A percentile compares a stretch with the other conserved stretches of the same genome.
Conservation (phyloP, 2,797 vertebrate genomes). For the Chaetodon trifasciatus region DNA sequence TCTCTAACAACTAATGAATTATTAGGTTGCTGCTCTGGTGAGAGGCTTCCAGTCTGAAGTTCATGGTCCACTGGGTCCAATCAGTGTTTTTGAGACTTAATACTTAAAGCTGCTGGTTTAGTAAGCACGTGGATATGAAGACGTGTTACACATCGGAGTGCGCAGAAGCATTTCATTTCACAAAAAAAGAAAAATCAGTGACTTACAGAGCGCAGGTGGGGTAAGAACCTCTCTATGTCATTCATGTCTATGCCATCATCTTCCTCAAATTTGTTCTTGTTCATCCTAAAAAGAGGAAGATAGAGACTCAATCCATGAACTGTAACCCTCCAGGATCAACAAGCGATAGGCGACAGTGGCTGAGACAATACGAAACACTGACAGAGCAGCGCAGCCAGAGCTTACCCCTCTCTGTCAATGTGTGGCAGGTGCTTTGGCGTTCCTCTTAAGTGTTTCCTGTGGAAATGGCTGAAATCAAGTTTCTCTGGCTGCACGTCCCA, state of each 20-base stretch:
- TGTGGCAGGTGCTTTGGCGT: conserved; percentile 93
- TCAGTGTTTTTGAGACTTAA: not conserved
- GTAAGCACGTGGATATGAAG: not conserved
- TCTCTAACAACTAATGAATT: conserved; percentile 28
- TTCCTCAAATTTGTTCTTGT: conserved; percentile 92
- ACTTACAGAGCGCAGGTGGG: conserved; percentile 91
- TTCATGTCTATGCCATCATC: conserved; percentile 95
- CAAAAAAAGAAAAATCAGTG: not conserved
- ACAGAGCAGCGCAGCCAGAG: not conserved
- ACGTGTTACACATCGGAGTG: not conserved
- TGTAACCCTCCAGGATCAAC: not conserved
- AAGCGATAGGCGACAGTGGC: not conserved
- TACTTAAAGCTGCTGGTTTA: not conserved
- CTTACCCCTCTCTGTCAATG: conserved; percentile 96
- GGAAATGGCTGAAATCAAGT: conserved; percentile 96
- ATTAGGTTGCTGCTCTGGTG: not conserved
- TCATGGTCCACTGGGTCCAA: not conserved
- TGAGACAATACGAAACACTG: not conserved
- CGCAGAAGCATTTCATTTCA: not conserved
- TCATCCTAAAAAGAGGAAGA: conserved; percentile 84
- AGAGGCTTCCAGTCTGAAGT: not conserved
- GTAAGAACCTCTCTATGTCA: conserved; percentile 95
- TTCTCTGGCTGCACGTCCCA: conserved; percentile 99
- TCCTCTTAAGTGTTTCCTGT: conserved; percentile 89
- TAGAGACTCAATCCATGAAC: not conserved